phyloP scores from a whole-genome alignment of 2,888 invertebrate genomes.

The Eurytoma californica region DNA sequence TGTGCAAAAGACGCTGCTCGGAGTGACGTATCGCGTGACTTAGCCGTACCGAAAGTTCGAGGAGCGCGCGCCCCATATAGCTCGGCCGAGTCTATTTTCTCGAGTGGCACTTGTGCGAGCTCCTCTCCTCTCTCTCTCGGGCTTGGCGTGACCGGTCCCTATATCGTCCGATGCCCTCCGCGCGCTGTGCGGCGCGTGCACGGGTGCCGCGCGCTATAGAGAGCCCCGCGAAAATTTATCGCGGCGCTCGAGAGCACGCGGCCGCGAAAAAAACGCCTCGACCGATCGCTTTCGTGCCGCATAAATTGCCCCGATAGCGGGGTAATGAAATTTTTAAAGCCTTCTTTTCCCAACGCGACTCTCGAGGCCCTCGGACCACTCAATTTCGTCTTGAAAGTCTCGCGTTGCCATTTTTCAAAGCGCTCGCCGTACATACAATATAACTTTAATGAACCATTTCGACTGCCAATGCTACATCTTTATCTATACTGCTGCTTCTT shows the following conservation, averaged over 20 bases:
- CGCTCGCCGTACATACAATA: no score
- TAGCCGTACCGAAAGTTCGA: constrained; percentile 35
- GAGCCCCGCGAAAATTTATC: constrained; percentile 3
- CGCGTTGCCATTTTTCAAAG: no score
- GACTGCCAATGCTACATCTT: no score
- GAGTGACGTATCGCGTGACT: constrained; percentile 59
- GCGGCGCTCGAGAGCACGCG: neutral
- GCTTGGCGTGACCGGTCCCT: constrained; percentile 56
- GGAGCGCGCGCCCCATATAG: constrained; percentile 38
- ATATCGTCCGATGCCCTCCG: constrained; percentile 39
- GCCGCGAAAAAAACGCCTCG: neutral
- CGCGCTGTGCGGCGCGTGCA: neutral
- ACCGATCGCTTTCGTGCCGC: neutral
- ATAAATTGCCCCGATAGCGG: neutral
- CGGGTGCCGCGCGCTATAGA: neutral
- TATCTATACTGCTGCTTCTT: no score
- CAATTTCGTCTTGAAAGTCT: no score
- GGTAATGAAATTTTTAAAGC: neutral
- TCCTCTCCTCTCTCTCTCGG: neutral
- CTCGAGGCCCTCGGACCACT: no score
- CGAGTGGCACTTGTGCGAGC: constrained; percentile 45
- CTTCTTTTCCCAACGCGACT: no score
- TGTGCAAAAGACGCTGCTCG: constrained; percentile 20
- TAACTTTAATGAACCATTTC: no score
- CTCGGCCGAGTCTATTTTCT: constrained; percentile 35